These are phyloP conservation scores for Hoplodrina ambigua DNA, from an alignment of 2,888 invertebrate species.

Conservation along the genomic window DNA sequence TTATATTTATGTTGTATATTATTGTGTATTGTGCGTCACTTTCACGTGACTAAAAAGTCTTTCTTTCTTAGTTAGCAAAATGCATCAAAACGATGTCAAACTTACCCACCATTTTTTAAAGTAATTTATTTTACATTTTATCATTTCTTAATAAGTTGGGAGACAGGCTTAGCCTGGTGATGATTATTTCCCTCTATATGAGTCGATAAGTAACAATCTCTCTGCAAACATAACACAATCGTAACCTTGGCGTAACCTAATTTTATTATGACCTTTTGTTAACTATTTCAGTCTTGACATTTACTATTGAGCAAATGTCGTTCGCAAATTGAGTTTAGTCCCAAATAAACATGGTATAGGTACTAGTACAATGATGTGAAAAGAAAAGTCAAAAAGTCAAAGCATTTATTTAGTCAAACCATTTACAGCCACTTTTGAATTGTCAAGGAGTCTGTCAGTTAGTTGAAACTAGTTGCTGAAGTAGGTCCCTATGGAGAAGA, in stretches of 20 bases:
- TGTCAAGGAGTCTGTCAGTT: not conserved
- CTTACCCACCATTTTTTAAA: no score
- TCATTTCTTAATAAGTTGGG: no score
- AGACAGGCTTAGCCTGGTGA: no score
- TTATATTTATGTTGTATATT: no score
- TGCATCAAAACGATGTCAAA: no score
- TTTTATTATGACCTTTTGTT: not conserved
- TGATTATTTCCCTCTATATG: not conserved
- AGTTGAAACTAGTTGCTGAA: not conserved
- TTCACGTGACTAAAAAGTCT: no score
- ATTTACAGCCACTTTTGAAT: not conserved
- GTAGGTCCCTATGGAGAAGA: not conserved
- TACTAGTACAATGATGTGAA: not conserved
- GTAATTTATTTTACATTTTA: no score
- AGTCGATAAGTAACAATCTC: not conserved
- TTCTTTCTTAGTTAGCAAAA: no score
- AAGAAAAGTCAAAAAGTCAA: not conserved
- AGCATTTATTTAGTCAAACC: not conserved
- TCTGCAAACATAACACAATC: not conserved
- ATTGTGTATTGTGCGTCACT: no score
- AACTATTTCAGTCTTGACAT: constrained; percentile 22
- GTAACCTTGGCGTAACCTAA: not conserved
- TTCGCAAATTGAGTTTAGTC: constrained; percentile 32
- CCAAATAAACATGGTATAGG: constrained; percentile 36
- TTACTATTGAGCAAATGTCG: constrained; percentile 9